Evolutionary conservation across 2,888 invertebrate species (phyloP).

Genomic region (Saturnia japonica): DNA sequence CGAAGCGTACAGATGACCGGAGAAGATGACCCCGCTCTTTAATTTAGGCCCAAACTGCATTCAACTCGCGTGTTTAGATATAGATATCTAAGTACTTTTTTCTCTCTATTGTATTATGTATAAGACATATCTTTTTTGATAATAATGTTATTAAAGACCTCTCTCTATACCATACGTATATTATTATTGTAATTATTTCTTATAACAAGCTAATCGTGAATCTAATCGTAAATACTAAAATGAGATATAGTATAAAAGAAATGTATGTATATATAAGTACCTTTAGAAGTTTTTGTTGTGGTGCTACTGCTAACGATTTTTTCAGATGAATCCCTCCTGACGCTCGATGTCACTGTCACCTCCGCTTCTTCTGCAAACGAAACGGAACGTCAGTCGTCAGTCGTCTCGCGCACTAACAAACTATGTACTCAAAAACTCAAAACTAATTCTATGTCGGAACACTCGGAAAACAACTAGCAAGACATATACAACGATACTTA

Average conservation of each 20-base stretch:
- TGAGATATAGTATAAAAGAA: background rate
- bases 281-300: conserved; percentile 83
- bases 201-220: background rate
- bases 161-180: too few relatives aligned
- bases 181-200: background rate
- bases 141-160: too few relatives aligned
- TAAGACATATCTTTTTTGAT: too few relatives aligned
- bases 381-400: conserved; percentile 19
- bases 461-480: conserved; percentile 70
- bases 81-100: too few relatives aligned
- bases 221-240: background rate
- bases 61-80: too few relatives aligned
- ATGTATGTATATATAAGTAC: conserved; percentile 47
- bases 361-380: conserved; percentile 71
- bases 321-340: conserved; percentile 77
- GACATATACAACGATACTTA: conserved; percentile 64
- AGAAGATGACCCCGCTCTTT: too few relatives aligned
- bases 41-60: too few relatives aligned
- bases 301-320: conserved; percentile 82
- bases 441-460: conserved; percentile 52
- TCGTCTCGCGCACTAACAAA: background rate
- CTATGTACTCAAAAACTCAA: conserved; percentile 13
- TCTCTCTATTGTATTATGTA: too few relatives aligned
- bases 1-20: too few relatives aligned
- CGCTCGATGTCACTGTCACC: conserved; percentile 75